Percentiles rank a stretch among this genome's conserved stretches.
phyloP scores from a whole-genome alignment of 1,140 invertebrate species.

The Drosophila lini region DNA sequence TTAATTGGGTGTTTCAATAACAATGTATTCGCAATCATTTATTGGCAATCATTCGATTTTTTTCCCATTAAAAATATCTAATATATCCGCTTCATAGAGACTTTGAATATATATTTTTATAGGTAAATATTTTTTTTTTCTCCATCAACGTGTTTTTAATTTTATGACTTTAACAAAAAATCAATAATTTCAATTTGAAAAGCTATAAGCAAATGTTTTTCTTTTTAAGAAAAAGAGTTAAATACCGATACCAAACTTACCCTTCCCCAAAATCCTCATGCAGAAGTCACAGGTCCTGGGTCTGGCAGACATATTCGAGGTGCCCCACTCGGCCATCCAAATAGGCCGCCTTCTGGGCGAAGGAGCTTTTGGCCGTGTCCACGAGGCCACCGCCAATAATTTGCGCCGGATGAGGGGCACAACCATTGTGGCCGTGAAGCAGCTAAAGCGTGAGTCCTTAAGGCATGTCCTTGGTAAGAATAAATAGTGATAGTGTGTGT shows the following conservation, averaged over 20 bases:
- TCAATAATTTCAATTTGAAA: too few relatives aligned
- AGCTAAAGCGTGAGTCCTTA: constrained; percentile 86
- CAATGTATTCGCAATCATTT: too few relatives aligned
- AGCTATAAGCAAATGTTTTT: too few relatives aligned
- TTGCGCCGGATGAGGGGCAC: constrained; percentile 85
- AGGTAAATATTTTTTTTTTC: too few relatives aligned
- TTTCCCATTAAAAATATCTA: too few relatives aligned
- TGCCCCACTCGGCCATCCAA: constrained; percentile 63
- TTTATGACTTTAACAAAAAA: too few relatives aligned
- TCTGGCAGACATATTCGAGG: constrained; percentile 75
- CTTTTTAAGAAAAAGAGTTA: neutral
- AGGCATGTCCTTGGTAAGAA: neutral
- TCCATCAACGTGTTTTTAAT: too few relatives aligned
- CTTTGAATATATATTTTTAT: too few relatives aligned
- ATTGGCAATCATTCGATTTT: too few relatives aligned
- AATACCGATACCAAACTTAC: neutral
- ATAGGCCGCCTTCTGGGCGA: constrained; percentile 87
- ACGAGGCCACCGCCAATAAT: constrained; percentile 86
- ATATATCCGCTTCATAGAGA: too few relatives aligned
- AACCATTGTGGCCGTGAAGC: constrained; percentile 89
- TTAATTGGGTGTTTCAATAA: too few relatives aligned
- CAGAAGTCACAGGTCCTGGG: constrained; percentile 74
- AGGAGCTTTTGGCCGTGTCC: constrained; percentile 91
- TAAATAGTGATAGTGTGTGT: neutral
- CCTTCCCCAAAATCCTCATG: neutral